Conservation (phyloP, 2,113 vertebrate species). For the Clarias macrocephalus region DNA sequence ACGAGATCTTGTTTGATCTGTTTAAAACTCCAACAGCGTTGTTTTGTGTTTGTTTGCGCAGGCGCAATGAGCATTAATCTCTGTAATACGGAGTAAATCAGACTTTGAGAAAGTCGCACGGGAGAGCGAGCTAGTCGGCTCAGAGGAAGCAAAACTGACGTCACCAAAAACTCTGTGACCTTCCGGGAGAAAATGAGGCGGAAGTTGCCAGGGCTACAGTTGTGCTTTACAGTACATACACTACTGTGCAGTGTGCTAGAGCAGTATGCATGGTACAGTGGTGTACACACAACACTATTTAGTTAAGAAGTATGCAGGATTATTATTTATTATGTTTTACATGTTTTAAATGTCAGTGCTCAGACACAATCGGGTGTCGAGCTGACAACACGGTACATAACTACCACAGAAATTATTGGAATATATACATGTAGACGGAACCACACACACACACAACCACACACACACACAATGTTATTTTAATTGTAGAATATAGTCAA, state of each 20-base stretch:
- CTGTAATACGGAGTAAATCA: neutral
- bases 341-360: too few species aligned
- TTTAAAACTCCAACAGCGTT: neutral
- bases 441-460: too few species aligned
- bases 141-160: constrained; percentile 36
- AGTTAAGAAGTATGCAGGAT: neutral
- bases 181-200: constrained; percentile 11
- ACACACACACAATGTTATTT: too few species aligned
- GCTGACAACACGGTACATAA: too few species aligned
- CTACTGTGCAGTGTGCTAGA: neutral
- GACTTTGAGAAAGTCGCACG: constrained; percentile 7
- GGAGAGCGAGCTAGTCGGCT: constrained; percentile 5
- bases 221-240: constrained; percentile 33
- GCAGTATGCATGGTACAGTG: neutral
- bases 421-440: too few species aligned
- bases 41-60: neutral
- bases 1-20: neutral
- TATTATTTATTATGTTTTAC: neutral
- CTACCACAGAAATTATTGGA: too few species aligned
- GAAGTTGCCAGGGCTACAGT: constrained; percentile 75
- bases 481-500: too few species aligned
- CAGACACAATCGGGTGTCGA: too few species aligned
- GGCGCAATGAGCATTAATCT: neutral
- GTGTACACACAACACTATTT: constrained; percentile 66
- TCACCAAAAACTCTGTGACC: neutral